Evolutionary conservation across 2,888 invertebrate species (phyloP).

Genomic region (Eledone cirrhosa): DNA sequence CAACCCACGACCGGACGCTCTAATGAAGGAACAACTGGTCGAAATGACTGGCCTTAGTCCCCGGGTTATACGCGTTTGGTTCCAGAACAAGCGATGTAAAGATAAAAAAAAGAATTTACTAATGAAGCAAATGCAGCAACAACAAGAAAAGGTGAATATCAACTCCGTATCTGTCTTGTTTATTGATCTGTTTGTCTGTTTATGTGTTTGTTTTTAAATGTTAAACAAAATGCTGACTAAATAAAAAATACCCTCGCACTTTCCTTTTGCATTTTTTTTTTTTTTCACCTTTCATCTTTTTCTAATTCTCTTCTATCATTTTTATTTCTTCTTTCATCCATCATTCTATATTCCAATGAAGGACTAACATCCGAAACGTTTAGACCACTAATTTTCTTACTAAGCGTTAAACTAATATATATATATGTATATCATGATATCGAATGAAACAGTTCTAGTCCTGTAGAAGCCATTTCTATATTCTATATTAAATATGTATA

Average conservation of each 20-base stretch:
- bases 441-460: no score
- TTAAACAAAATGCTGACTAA: no score
- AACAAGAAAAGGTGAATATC: slow-evolving; percentile 73
- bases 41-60: slow-evolving; percentile 99
- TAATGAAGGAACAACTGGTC: slow-evolving; percentile 98
- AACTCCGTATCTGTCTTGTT: background rate
- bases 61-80: slow-evolving; percentile 98
- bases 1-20: slow-evolving; percentile 97
- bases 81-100: slow-evolving; percentile 75
- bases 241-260: background rate
- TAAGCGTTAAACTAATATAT: no score
- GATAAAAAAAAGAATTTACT: slow-evolving; percentile 81
- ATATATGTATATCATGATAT: no score
- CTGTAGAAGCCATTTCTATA: no score
- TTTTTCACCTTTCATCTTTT: background rate
- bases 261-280: no score
- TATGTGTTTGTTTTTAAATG: slow-evolving; percentile 14
- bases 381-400: no score
- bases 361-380: no score
- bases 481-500: no score
- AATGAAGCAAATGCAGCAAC: slow-evolving; percentile 97
- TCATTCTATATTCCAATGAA: no score
- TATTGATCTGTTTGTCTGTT: slow-evolving; percentile 12
- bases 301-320: no score
- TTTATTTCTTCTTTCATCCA: no score